Base-by-base conservation (phyloP, 2,797 vertebrate species). In the Choloepus didactylus region DNA sequence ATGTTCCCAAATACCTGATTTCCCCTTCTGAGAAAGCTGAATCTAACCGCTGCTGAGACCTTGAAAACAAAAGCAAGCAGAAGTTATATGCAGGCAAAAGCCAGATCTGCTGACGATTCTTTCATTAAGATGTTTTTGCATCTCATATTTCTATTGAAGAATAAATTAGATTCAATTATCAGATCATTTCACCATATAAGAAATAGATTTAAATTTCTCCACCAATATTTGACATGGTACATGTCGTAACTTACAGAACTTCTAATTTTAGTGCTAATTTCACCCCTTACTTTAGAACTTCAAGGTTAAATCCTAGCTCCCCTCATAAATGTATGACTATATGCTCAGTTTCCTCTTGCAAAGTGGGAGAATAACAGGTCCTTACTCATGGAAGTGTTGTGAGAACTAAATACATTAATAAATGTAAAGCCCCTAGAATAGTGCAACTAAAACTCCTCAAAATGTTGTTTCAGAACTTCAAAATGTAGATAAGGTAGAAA, bases 401-500 rank as follows among this genome's bases (percentile, higher is more conserved):
- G 6, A 92, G 31, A 83, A 29, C 60, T 46, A 83, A 96, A 72
- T 62, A 18, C 12, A 46, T 75, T 19, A 85, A 41, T 51, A 25
- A 23, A 51, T 51, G 8, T 27, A 66, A 86, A 76, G 5, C 3
- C 9, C 15, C 9, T 46, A 11, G 66, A 70, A 64, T 25, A 56
- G n/a, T 60, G 9, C 9, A 76, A 6, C 5, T 73, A 76, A 67
- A 83, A 70, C 6, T 16, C n/a, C 62, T 87, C 44, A 76, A 54
- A 69, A 44, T 88, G 10, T 35, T 90, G 49, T 31, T 83, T 41
- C 59, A 82, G 7, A 96, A 96, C 38, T 69, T 92, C 35, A 89
- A 66, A 15, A 60, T 79, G 9, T 79, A 35, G 0, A 1, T 49
- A 25, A 12, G 18, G 27, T 9, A 73, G 93, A 95, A 64, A 72